Evolutionary conservation across 2,888 invertebrate species (phyloP).

Genomic region (Hypselothyrea guttata): DNA sequence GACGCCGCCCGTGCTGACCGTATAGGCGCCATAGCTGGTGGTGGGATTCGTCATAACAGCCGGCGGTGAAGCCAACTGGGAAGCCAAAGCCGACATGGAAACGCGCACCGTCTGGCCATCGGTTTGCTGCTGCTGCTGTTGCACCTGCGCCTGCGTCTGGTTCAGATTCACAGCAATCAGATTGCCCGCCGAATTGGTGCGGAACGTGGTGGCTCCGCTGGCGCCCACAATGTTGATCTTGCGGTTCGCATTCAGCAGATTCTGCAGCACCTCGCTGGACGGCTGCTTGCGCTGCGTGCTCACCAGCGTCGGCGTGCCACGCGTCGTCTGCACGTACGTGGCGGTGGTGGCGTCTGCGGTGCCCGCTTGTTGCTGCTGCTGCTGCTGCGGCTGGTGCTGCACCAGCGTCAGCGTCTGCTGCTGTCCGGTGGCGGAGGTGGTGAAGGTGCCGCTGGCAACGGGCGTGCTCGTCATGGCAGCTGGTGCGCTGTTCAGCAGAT

Average conservation of each 20-base stretch:
- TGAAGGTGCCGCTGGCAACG: slow-evolving; percentile 83
- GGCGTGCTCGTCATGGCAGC: slow-evolving; percentile 87
- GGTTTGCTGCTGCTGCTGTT: slow-evolving; percentile 48
- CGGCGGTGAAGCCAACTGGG: slow-evolving; percentile 82
- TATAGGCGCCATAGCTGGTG: slow-evolving; percentile 77
- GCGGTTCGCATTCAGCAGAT: slow-evolving; percentile 79
- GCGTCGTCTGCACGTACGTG: slow-evolving; percentile 74
- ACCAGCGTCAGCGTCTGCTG: slow-evolving; percentile 75
- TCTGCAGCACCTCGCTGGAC: slow-evolving; percentile 80
- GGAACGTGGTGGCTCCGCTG: slow-evolving; percentile 71
- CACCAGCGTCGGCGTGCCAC: slow-evolving; percentile 57
- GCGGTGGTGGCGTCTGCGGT: slow-evolving; percentile 64
- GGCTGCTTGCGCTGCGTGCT: slow-evolving; percentile 75
- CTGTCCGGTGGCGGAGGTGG: slow-evolving; percentile 71
- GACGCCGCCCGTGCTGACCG: slow-evolving; percentile 66
- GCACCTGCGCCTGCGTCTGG: slow-evolving; percentile 43
- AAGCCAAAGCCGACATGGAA: slow-evolving; percentile 82
- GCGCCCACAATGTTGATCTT: slow-evolving; percentile 79
- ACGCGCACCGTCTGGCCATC: slow-evolving; percentile 81
- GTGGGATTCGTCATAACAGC: slow-evolving; percentile 81
- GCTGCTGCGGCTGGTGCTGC: slow-evolving; percentile 71
- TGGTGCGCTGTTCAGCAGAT: slow-evolving; percentile 90
- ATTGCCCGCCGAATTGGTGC: slow-evolving; percentile 80
- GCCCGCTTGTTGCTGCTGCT: slow-evolving; percentile 56
- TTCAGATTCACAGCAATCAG: slow-evolving; percentile 74